Evolutionary conservation across 2,888 invertebrate genomes (phyloP), one percentile per base, ranked within the genome.

Genomic region (Bombylius major): DNA sequence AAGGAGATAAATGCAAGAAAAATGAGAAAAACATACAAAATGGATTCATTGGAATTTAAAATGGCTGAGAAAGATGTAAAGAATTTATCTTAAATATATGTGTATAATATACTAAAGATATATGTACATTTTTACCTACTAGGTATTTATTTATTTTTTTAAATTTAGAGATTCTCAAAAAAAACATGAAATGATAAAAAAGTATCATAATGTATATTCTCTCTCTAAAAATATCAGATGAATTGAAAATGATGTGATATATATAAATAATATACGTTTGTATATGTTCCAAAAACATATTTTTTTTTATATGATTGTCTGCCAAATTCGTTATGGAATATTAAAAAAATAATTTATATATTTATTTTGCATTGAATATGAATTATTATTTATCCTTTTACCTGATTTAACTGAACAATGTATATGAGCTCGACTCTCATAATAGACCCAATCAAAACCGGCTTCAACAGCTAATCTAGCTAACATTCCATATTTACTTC

Each of bases 361-460:
- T 23, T 23, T 23, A 23, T 23, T 23, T 23, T 23, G 23, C 23
- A 23, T 23, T 23, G 23, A 23, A 23, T 23, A 23, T 23, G 3
- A 23, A 23, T 23, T 23, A 23, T n/a, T 23, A 23, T 23, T 23
- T 23, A 23, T 23, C 23, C 23, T 71, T 79, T 76, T 79, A 97
- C 97, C 96, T 81, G 96, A 93, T 78, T 94, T 95, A 61, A 96
- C 96, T 59, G 95, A 95, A 76, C 94, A 95, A 77, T 97, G 96
- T 67, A 97, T 94, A 74, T 96, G 92, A 14, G 89, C 86, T 64
- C 93, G 81, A 71, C 91, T 90, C 76, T 95, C 94, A 73, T 95
- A 97, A 78, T 89, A 94, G 60, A 97, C 97, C 95, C 95, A 97
- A 79, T 97, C 96, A 80, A 97, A 97, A 67, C 96, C 96, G 34